These are phyloP conservation scores for Amazona ochrocephala DNA, from an alignment of 2,797 vertebrate species.

Conservation along the genomic window DNA sequence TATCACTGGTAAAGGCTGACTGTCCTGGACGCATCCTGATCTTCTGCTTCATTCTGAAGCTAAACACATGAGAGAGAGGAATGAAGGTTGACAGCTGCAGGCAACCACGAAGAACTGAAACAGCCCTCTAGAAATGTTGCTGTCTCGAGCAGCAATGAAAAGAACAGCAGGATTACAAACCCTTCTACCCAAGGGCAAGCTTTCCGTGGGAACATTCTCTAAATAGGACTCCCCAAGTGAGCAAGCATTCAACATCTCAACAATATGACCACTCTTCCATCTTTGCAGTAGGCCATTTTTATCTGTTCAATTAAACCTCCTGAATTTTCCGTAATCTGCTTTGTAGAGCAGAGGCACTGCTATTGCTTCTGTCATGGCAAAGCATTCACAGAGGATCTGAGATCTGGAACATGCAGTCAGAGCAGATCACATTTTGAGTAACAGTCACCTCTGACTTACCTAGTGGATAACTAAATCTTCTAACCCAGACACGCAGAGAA, in stretches of 20 bases:
- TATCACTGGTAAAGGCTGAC: neutral
- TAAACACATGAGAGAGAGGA: neutral
- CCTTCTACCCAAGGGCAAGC: neutral
- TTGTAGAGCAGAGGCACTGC: neutral
- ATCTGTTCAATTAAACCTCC: accelerated
- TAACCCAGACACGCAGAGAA: neutral
- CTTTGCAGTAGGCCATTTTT: neutral
- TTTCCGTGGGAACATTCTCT: neutral
- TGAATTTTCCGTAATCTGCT: neutral
- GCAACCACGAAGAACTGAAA: neutral
- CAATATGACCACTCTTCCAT: neutral
- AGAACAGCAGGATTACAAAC: neutral
- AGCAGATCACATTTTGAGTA: neutral
- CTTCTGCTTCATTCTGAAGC: neutral
- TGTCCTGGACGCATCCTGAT: neutral
- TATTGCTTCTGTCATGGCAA: neutral
- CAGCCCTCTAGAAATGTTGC: neutral
- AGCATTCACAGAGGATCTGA: neutral
- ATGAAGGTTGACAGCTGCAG: neutral
- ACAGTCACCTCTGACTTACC: neutral
- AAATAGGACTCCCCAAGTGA: neutral
- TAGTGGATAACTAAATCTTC: neutral
- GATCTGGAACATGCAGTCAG: neutral
- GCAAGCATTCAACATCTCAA: neutral
- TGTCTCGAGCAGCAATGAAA: neutral